Conservation (phyloP, 2,797 vertebrate species). For the Prunella strophiata region DNA sequence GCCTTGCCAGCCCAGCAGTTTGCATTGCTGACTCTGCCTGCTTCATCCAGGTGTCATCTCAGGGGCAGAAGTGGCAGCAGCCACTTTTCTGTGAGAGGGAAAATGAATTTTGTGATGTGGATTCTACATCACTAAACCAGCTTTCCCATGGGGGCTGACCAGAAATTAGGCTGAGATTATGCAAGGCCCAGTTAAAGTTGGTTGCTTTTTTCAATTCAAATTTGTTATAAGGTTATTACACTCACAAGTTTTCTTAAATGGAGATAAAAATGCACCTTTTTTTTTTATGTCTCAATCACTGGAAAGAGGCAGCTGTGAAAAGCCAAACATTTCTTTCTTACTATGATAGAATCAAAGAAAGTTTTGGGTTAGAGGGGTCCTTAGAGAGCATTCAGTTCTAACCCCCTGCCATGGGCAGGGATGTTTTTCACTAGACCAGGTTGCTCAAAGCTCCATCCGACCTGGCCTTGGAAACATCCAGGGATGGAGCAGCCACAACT, state of each 20-base stretch:
- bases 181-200: background rate
- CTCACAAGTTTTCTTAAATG: background rate
- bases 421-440: rapidly evolving
- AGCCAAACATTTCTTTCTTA: background rate
- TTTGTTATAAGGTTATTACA: background rate
- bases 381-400: background rate
- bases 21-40: background rate
- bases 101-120: background rate
- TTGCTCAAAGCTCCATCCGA: background rate
- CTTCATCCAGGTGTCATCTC: background rate
- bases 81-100: background rate
- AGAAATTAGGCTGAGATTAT: background rate
- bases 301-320: background rate
- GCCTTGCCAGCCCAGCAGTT: background rate
- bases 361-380: rapidly evolving
- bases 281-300: background rate
- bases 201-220: background rate
- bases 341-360: background rate
- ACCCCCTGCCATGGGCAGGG: rapidly evolving
- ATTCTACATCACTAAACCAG: background rate
- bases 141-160: background rate
- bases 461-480: background rate
- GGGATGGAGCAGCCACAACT: rapidly evolving
- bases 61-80: background rate
- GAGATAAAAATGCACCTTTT: background rate